A percentile compares a stretch with the other conserved stretches of the same genome.
phyloP scores from a whole-genome alignment of 1,140 invertebrate species.

The Neodiprion virginianus region DNA sequence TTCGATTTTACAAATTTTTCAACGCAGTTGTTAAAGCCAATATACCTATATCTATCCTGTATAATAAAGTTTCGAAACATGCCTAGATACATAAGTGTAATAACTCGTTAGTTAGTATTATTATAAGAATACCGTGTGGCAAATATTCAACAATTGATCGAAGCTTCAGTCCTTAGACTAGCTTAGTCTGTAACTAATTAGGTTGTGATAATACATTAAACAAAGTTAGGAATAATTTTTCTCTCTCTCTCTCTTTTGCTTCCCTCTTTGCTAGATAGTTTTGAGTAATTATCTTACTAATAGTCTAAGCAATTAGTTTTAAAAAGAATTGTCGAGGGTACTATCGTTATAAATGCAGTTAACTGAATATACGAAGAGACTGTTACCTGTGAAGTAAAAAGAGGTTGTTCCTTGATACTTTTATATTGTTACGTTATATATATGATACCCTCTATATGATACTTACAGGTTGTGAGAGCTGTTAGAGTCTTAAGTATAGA shows the following conservation, averaged over 20 bases:
- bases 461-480: background rate
- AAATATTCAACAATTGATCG: background rate
- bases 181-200: background rate
- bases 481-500: background rate
- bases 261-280: background rate
- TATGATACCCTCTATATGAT: background rate
- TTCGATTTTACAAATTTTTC: background rate
- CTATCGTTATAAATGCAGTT: too few species aligned
- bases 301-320: background rate
- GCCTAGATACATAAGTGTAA: too few species aligned
- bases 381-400: background rate
- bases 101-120: too few species aligned
- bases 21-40: background rate
- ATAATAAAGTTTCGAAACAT: background rate
- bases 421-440: background rate
- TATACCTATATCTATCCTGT: background rate
- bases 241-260: background rate
- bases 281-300: background rate
- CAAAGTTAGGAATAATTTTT: background rate
- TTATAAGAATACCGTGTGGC: too few species aligned
- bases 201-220: constrained; percentile 5
- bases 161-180: background rate
- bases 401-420: background rate
- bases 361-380: background rate
- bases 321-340: background rate